A percentile compares a stretch with the other conserved stretches of the same genome.
Evolutionary conservation across 2,113 vertebrate genomes (phyloP).

Genomic region (Leucopsar rothschildi): DNA sequence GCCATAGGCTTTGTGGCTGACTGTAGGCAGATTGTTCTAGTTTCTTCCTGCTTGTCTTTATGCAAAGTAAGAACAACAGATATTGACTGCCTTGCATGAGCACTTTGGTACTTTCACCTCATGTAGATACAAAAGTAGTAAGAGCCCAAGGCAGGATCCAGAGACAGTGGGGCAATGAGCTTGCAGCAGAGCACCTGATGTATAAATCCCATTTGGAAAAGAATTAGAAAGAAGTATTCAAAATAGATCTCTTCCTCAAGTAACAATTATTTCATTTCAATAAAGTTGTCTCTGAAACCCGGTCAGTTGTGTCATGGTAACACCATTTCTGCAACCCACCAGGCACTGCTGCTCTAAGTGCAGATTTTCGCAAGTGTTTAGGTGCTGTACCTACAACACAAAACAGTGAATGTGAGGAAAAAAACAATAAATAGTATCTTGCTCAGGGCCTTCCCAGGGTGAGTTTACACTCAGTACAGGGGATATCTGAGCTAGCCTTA

Average conservation of each 20-base stretch:
- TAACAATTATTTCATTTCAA: neutral
- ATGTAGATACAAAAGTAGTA: neutral
- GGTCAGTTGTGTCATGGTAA: neutral
- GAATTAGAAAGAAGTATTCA: neutral
- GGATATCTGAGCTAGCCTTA: neutral
- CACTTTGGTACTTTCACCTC: neutral
- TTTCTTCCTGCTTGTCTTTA: neutral
- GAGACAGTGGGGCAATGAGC: neutral
- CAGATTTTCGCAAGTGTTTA: neutral
- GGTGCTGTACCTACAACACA: neutral
- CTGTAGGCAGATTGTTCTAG: neutral
- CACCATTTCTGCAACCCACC: neutral
- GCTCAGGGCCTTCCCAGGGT: neutral
- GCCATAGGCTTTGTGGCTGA: neutral
- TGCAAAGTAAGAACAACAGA: neutral
- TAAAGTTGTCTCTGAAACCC: neutral
- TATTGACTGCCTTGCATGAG: neutral
- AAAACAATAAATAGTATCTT: neutral
- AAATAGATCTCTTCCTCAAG: neutral
- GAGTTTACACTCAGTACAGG: accelerated
- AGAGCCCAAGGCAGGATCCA: neutral
- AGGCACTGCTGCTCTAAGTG: neutral
- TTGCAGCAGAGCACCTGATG: neutral
- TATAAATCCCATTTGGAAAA: neutral
- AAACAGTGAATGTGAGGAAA: neutral